Conservation (phyloP, 2,797 vertebrate genomes). For the Oreochromis mossambicus region DNA sequence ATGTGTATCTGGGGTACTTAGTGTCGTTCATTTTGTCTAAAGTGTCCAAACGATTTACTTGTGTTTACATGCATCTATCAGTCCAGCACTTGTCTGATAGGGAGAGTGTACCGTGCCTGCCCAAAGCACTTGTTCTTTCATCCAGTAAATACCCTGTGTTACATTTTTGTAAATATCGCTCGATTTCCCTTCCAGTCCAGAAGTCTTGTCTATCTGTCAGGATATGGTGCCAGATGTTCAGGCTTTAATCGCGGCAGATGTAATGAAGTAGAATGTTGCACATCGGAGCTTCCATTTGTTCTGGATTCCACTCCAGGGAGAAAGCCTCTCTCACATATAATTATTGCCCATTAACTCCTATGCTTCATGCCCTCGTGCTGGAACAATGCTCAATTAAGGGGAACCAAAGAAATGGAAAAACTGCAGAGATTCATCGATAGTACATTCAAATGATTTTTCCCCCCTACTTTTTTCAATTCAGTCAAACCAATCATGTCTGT, state of each 20-base stretch:
- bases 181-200: constrained; percentile 78
- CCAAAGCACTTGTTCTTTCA: constrained; percentile 66
- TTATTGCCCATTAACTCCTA: constrained; percentile 91
- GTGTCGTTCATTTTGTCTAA: constrained; percentile 56
- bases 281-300: constrained; percentile 96
- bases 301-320: constrained; percentile 93
- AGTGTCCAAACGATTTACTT: constrained; percentile 46
- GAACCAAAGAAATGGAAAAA: constrained; percentile 76
- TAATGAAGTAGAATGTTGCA: constrained; percentile 98
- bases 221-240: constrained; percentile 94
- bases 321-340: constrained; percentile 96
- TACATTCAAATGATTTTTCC: constrained; percentile 36
- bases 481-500: constrained; percentile 40
- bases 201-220: constrained; percentile 93
- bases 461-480: constrained; percentile 22
- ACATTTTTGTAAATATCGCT: constrained; percentile 69
- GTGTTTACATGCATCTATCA: constrained; percentile 63
- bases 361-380: constrained; percentile 83
- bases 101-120: constrained; percentile 45
- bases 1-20: constrained; percentile 43
- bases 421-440: constrained; percentile 66
- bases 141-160: constrained; percentile 65
- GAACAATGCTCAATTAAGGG: constrained; percentile 92
- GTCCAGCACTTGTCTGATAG: constrained; percentile 48
- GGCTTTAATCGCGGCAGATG: constrained; percentile 96